Conservation (phyloP, 2,113 vertebrate species). For the Atractosteus spatula region DNA sequence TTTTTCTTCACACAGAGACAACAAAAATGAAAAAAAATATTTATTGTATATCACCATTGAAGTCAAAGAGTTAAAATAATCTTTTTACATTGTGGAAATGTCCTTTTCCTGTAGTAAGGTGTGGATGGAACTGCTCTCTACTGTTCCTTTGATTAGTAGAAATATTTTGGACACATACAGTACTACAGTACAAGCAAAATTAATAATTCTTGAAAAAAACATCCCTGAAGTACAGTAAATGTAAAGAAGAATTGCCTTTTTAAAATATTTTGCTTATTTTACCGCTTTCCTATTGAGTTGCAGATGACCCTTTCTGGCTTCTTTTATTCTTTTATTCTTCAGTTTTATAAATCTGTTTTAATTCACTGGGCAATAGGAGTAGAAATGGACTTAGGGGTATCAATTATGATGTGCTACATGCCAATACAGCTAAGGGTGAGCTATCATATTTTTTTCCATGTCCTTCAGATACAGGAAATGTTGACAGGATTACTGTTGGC, state of each 20-base stretch:
- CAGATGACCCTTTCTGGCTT: constrained; percentile 8
- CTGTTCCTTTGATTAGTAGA: no score
- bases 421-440: constrained; percentile 6
- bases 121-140: no score
- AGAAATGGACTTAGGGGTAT: background rate
- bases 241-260: constrained; percentile 8
- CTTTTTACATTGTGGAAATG: no score
- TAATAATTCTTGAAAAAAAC: no score
- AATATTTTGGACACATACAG: no score
- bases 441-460: constrained; percentile 2
- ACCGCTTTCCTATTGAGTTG: constrained; percentile 6
- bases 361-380: background rate
- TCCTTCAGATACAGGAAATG: constrained; percentile 3
- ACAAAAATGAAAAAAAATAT: no score
- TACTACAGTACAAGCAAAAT: no score
- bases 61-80: no score
- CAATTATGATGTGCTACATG: background rate
- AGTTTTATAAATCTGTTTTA: constrained; percentile 10
- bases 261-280: background rate
- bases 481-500: background rate
- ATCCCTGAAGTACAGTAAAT: no score
- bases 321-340: background rate
- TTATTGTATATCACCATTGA: no score
- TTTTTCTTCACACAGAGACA: no score
- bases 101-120: no score